These are phyloP conservation scores for Clarias magur DNA, from an alignment of 2,113 vertebrate species.

Conservation along the genomic window DNA sequence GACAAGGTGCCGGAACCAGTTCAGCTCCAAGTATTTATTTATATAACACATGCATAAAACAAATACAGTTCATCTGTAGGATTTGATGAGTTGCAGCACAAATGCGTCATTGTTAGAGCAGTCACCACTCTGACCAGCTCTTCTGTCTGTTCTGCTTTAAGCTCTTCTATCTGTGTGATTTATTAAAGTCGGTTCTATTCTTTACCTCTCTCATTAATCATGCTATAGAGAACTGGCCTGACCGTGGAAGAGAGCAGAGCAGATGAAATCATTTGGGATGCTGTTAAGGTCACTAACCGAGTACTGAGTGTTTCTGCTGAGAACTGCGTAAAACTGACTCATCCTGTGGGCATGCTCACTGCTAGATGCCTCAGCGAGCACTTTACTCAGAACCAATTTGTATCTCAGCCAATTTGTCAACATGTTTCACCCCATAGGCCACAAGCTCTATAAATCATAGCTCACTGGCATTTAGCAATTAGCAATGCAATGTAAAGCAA, in stretches of 20 bases:
- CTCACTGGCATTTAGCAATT: slow-evolving; percentile 2
- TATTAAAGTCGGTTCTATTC: slow-evolving; percentile 40
- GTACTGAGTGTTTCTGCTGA: slow-evolving; percentile 25
- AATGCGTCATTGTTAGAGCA: slow-evolving; percentile 29
- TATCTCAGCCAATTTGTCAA: slow-evolving; percentile 40
- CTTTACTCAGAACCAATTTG: slow-evolving; percentile 21
- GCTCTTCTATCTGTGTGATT: slow-evolving; percentile 50
- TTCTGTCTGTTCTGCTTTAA: slow-evolving; percentile 1
- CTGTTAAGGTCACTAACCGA: slow-evolving; percentile 55
- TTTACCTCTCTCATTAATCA: slow-evolving; percentile 54
- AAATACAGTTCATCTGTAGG: neutral
- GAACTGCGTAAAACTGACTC: slow-evolving; percentile 44
- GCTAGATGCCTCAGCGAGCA: slow-evolving; percentile 26
- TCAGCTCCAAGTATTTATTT: neutral
- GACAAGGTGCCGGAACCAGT: neutral
- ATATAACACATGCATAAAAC: slow-evolving; percentile 22
- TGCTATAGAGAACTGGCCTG: slow-evolving; percentile 32
- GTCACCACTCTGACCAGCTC: slow-evolving; percentile 24
- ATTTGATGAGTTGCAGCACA: neutral
- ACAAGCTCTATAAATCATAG: neutral
- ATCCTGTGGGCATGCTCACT: slow-evolving; percentile 26
- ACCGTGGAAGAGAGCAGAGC: slow-evolving; percentile 31
- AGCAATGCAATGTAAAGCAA: neutral
- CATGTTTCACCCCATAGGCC: slow-evolving; percentile 12
- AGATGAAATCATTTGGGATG: slow-evolving; percentile 52